These are phyloP conservation scores for Folsomia candida DNA, from an alignment of 2,888 invertebrate species.

Conservation along the genomic window DNA sequence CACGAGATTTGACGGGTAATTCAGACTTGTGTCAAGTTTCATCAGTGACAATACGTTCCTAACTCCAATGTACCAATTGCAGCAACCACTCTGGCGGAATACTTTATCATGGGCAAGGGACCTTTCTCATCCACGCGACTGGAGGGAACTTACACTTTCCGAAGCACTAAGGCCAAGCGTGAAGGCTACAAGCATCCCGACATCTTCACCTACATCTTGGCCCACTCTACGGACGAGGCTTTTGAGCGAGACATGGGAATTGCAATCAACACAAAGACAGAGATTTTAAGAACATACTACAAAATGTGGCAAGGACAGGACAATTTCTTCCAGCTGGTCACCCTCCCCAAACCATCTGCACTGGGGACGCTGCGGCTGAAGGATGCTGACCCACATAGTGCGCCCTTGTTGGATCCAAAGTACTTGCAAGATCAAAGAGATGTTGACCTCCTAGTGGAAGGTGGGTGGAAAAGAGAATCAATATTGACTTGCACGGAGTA, in stretches of 20 bases:
- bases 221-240: constrained; percentile 32
- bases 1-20: constrained; percentile 34
- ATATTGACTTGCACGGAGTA: neutral
- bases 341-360: constrained; percentile 35
- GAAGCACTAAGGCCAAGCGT: constrained; percentile 28
- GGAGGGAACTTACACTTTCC: constrained; percentile 40
- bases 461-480: constrained; percentile 1
- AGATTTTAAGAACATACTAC: constrained; percentile 33
- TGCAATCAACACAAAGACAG: constrained; percentile 31
- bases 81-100: constrained; percentile 26
- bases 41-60: too few species aligned
- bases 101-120: constrained; percentile 30
- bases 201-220: constrained; percentile 39
- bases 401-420: constrained; percentile 39
- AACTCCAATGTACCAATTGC: too few species aligned
- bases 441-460: constrained; percentile 36
- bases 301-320: constrained; percentile 39
- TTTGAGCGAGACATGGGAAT: constrained; percentile 36
- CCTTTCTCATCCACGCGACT: constrained; percentile 34
- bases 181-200: constrained; percentile 33
- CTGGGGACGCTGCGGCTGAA: constrained; percentile 29
- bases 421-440: constrained; percentile 38
- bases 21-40: too few species aligned
- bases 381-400: constrained; percentile 36
- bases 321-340: constrained; percentile 39